These are phyloP conservation scores for Hassar affinis DNA, from an alignment of 2,113 vertebrate species.

Conservation along the genomic window DNA sequence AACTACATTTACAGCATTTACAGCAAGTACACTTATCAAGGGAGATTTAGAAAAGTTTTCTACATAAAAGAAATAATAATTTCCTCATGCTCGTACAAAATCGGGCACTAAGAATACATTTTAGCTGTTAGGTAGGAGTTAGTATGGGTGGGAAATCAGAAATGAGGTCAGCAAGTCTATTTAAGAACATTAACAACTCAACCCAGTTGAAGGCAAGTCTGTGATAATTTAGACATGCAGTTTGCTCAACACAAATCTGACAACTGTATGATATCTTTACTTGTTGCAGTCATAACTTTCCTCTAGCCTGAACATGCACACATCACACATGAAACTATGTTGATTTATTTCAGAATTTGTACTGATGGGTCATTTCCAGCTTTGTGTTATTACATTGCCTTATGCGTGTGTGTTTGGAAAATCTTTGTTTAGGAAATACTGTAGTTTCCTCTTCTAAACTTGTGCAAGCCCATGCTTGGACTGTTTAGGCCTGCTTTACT, in stretches of 20 bases:
- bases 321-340: neutral
- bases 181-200: neutral
- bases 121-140: neutral
- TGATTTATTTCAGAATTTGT: conserved; percentile 10
- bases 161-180: neutral
- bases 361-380: neutral
- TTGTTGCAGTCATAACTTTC: neutral
- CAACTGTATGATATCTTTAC: neutral
- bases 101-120: neutral
- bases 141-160: neutral
- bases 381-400: conserved; percentile 3
- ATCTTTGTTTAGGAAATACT: conserved; percentile 30
- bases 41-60: neutral
- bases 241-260: neutral
- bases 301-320: neutral
- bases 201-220: neutral
- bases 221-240: conserved; percentile 1
- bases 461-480: neutral
- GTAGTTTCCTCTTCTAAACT: conserved; percentile 16
- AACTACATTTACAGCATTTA: neutral
- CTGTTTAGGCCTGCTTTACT: neutral
- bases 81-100: neutral
- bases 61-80: too few relatives aligned
- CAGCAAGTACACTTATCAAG: neutral
- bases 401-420: conserved; percentile 19